These are phyloP conservation scores for Euwallacea fornicatus DNA, from an alignment of 1,140 invertebrate genomes.

Conservation along the genomic window DNA sequence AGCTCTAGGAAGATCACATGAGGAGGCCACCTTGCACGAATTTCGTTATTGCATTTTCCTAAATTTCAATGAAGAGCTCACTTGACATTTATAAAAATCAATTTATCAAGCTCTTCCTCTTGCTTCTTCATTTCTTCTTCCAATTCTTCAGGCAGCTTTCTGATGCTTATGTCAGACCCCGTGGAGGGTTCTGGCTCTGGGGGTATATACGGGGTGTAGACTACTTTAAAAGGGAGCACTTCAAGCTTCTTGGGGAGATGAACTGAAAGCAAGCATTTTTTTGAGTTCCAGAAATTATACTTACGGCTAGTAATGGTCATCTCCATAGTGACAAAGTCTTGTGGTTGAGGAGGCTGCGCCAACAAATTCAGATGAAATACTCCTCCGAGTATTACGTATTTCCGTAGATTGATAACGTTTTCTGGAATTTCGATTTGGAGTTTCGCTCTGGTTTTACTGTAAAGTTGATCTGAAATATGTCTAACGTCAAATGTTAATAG, in stretches of 20 bases:
- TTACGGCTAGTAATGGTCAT: conserved; percentile 56
- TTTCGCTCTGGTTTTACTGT: conserved; percentile 48
- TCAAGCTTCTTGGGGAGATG: conserved; percentile 66
- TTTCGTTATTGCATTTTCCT: background rate
- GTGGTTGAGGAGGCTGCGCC: conserved; percentile 67
- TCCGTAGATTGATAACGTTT: conserved; percentile 68
- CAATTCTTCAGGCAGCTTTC: conserved; percentile 75
- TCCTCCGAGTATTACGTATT: conserved; percentile 66
- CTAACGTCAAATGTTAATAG: background rate
- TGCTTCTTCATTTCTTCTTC: conserved; percentile 75
- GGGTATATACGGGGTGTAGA: conserved; percentile 69
- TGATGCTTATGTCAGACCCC: conserved; percentile 56
- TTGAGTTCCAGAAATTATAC: conserved; percentile 4
- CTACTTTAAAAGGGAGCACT: conserved; percentile 67
- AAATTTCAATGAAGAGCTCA: conserved; percentile 51
- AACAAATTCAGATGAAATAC: conserved; percentile 66
- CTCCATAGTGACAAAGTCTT: conserved; percentile 54
- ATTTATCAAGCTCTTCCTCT: conserved; percentile 72
- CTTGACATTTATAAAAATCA: conserved; percentile 71
- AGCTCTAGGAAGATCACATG: conserved; percentile 82
- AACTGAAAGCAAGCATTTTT: conserved; percentile 57
- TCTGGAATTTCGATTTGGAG: conserved; percentile 45
- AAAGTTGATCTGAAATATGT: conserved; percentile 48
- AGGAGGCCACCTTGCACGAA: conserved; percentile 64
- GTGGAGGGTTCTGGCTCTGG: conserved; percentile 49